Percentiles rank a stretch among this genome's conserved stretches.
These are phyloP conservation scores for Heteromyza rotundicornis DNA, from an alignment of 2,888 invertebrate genomes.

Conservation along the genomic window DNA sequence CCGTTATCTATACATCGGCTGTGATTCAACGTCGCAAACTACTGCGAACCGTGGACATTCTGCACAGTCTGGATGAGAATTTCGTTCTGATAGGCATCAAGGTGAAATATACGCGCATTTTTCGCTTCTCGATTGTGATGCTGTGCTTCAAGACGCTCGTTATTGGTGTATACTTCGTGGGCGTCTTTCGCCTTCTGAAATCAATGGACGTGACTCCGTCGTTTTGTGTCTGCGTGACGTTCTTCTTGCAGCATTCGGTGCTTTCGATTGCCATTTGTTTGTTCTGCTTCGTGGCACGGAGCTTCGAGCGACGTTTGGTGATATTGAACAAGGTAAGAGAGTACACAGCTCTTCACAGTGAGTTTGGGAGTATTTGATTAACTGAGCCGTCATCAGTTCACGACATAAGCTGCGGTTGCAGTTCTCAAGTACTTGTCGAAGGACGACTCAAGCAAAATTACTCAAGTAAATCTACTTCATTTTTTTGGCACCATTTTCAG, in stretches of 20 bases:
- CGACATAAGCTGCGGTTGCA: too few relatives aligned
- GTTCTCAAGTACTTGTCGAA: too few relatives aligned
- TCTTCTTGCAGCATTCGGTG: conserved; percentile 56
- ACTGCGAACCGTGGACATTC: conserved; percentile 45
- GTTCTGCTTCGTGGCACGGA: conserved; percentile 54
- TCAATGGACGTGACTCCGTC: conserved; percentile 50
- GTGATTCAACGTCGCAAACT: conserved; percentile 48
- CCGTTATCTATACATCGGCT: conserved; percentile 53
- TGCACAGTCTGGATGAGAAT: conserved; percentile 51
- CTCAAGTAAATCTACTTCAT: too few relatives aligned
- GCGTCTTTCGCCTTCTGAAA: conserved; percentile 53
- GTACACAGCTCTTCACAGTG: too few relatives aligned
- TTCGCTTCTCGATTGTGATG: conserved; percentile 50
- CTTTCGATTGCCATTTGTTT: conserved; percentile 56
- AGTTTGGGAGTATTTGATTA: too few relatives aligned
- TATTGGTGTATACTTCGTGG: conserved; percentile 51
- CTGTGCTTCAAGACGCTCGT: conserved; percentile 48
- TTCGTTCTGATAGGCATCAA: conserved; percentile 53
- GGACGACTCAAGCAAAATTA: too few relatives aligned
- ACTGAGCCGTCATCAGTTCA: too few relatives aligned
- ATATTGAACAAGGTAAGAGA: conserved; percentile 57
- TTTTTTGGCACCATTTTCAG: too few relatives aligned
- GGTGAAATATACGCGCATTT: conserved; percentile 56
- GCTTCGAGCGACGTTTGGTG: conserved; percentile 54
- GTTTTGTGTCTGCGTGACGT: conserved; percentile 54